Base-by-base conservation (phyloP, 2,888 invertebrate genomes). In the Nemapogon koenigi region DNA sequence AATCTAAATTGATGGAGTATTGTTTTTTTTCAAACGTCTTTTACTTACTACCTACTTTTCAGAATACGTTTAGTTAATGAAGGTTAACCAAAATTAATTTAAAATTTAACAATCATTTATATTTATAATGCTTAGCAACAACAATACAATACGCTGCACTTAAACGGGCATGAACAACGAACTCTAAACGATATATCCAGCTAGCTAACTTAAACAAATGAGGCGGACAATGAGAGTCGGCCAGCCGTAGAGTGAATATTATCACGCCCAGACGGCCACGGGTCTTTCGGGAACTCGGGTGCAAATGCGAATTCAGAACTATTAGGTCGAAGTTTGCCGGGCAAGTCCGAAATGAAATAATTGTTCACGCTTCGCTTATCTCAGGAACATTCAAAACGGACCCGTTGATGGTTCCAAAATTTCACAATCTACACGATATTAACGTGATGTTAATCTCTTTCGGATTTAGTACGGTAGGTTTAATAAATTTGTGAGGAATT, bases 161-260 rank as follows among this genome's bases (percentile, higher is more conserved):
- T 16, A 33, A 33, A 33, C 14, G 19, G 33, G 11, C 18, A 33
- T 33, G 33, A 33, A 33, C 33, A 33, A 33, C 19, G 19, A 33
- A 33, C 33, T 33, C 19, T 19, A 33, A 33, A 33, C 33, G 33
- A 33, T 33, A 33, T 33, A 33, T 19, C 33, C 33, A 19, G 33
- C 33, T 19, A 19, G 33, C 33, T 33, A 33, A 33, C 11, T 31
- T 31, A 31, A 31, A 31, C 33, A 33, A 33, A 33, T 19, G 33
- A 33, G 31, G 19, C 33, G 19, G 33, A 33, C 33, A 33, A 33
- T 33, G 33, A 33, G 33, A 33, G 33, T 15, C 7, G 11, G 13
- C 33, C 19, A 13, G 17, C 31, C 19, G 33, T 33, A 19, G 14
- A 33, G 33, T 33, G 33, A 33, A 33, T 33, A 33, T 33, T 33